These are phyloP conservation scores for Azorinus chamasolen DNA, from an alignment of 2,888 invertebrate genomes.

Conservation along the genomic window DNA sequence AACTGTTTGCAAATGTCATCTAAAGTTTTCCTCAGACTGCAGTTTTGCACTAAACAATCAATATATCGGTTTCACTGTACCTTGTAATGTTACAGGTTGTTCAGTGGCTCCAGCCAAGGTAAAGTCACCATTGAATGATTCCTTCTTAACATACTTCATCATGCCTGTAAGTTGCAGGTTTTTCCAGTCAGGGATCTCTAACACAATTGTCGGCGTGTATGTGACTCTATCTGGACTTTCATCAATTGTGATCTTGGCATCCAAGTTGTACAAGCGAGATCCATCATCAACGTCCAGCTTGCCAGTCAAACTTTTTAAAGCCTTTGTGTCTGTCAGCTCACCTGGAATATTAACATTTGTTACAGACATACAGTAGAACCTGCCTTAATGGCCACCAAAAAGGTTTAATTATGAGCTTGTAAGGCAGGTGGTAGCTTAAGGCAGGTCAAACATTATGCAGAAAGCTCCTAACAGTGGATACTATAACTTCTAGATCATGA, in stretches of 20 bases:
- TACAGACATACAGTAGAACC: too few relatives aligned
- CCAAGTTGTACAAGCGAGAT: slow-evolving; percentile 67
- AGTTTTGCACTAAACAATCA: too few relatives aligned
- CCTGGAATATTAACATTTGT: slow-evolving; percentile 26
- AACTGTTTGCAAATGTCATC: too few relatives aligned
- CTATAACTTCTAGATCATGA: too few relatives aligned
- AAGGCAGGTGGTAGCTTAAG: too few relatives aligned
- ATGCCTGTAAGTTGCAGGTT: slow-evolving; percentile 67
- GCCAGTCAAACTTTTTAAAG: slow-evolving; percentile 70
- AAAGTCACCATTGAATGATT: slow-evolving; percentile 59
- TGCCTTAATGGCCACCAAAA: too few relatives aligned
- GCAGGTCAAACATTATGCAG: too few relatives aligned
- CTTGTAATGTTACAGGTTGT: slow-evolving; percentile 53
- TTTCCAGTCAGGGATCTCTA: slow-evolving; percentile 70
- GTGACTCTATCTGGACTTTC: slow-evolving; percentile 53
- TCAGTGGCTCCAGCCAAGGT: slow-evolving; percentile 50
- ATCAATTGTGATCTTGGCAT: slow-evolving; percentile 71
- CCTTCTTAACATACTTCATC: slow-evolving; percentile 45
- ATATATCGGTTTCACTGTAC: slow-evolving; percentile 53
- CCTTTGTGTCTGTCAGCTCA: slow-evolving; percentile 48
- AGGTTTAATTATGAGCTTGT: too few relatives aligned
- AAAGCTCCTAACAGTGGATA: too few relatives aligned
- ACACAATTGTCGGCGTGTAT: slow-evolving; percentile 72
- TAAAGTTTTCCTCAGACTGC: too few relatives aligned
- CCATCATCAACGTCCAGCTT: slow-evolving; percentile 72